Evolutionary conservation across 1,140 invertebrate species (phyloP), one percentile per base, ranked within the genome.

Genomic region (Cydia splendana): DNA sequence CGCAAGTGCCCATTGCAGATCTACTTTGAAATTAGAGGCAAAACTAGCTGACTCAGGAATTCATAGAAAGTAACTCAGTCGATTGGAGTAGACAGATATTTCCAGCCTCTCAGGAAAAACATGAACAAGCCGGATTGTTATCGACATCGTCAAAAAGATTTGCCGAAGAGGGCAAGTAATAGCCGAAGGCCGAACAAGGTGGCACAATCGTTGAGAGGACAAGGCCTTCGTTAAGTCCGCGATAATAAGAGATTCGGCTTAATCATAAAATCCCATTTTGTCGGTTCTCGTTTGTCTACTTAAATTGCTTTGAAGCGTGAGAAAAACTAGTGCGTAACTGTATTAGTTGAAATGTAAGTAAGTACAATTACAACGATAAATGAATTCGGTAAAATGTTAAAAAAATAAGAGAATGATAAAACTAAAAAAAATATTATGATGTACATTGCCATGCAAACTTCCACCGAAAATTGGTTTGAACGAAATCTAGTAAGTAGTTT

Each of bases 201-300:
- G 67, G n/a, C 67, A 71, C 67, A 45, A 71, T 71, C 67, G 67
- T 38, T 4, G 15, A 42, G 10, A 20, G 67, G 67, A 71, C 65
- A 71, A 71, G 38, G n/a, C 67, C 30, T 45, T 71, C 67, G 67
- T 71, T 71, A 71, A 42, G 67, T n/a, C 30, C 67, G 30, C 67
- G 34, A 38, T 71, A 71, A 71, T 71, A 71, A 71, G 67, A 71
- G 67, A 42, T 18, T 71, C 67, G 67, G 67, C 67, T 71, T 71
- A 71, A 71, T 71, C 38, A 71, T 45, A 42, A 42, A 71, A 42
- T 45, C 67, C 67, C 67, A 45, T 71, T 69, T 71, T n/a, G 67
- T 24, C 67, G 34, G 67, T 71, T 71, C 34, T 20, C 34, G 34
- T 10, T 24, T 71, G 67, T 71, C 34, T 42, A 18, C 67, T 71